Evolutionary conservation across 2,113 vertebrate genomes (phyloP).

Genomic region (Strigops habroptila): DNA sequence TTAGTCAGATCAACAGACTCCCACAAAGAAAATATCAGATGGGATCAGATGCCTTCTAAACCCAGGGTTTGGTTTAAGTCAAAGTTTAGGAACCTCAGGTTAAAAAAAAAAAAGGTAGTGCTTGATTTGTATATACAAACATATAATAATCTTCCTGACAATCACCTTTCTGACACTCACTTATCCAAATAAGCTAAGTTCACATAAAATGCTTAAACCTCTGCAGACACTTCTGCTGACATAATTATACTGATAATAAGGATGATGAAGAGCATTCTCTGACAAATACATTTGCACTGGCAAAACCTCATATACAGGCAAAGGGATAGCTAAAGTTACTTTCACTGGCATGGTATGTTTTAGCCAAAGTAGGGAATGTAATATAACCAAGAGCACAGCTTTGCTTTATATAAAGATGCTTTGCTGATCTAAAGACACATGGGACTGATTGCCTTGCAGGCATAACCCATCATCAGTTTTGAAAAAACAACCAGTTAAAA

Average conservation of each 20-base stretch:
- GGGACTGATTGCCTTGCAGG: neutral
- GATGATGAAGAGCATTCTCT: neutral
- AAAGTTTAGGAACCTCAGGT: neutral
- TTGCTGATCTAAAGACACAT: neutral
- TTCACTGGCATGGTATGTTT: neutral
- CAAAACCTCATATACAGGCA: neutral
- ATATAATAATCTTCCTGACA: neutral
- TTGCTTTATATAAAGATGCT: neutral
- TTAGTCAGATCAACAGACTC: constrained; percentile 68
- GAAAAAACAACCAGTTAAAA: neutral
- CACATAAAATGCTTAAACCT: neutral
- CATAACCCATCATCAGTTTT: neutral
- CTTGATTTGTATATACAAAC: neutral
- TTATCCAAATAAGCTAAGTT: neutral
- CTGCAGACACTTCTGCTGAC: neutral
- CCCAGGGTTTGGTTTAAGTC: neutral
- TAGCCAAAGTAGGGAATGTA: neutral
- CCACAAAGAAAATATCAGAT: constrained; percentile 30
- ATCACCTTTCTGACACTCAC: neutral
- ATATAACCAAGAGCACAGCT: neutral
- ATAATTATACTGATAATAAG: neutral
- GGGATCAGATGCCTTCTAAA: constrained; percentile 9
- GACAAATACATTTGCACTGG: neutral
- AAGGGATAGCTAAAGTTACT: neutral
- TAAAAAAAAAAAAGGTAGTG: neutral